phyloP scores from a whole-genome alignment of 2,888 invertebrate genomes.

The Eremobia ochroleuca region DNA sequence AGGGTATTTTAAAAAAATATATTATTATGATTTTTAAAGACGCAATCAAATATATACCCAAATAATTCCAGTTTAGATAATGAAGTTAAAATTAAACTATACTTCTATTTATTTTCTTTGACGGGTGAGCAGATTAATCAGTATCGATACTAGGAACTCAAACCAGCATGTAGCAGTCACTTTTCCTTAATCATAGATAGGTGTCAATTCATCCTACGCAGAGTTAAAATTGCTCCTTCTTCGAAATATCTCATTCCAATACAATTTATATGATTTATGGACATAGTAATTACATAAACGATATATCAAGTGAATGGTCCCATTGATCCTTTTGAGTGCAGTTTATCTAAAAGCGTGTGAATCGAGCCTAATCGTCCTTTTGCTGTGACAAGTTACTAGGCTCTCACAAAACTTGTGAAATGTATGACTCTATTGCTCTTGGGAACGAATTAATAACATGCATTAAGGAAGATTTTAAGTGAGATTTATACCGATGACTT shows the following conservation, averaged over 20 bases:
- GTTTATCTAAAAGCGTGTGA: constrained; percentile 52
- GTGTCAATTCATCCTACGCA: neutral
- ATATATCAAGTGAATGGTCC: constrained; percentile 35
- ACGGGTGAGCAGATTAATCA: constrained; percentile 16
- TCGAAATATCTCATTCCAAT: constrained; percentile 22
- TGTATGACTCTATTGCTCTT: constrained; percentile 19
- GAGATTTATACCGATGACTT: constrained; percentile 36
- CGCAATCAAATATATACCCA: neutral
- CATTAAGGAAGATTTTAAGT: constrained; percentile 19
- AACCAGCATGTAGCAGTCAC: neutral
- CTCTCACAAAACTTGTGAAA: constrained; percentile 11
- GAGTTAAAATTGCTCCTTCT: neutral
- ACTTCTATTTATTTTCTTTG: neutral
- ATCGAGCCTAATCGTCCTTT: constrained; percentile 18
- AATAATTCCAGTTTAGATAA: neutral
- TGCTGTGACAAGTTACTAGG: constrained; percentile 34
- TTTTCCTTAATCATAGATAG: neutral
- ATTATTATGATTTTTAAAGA: neutral
- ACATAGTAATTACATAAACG: constrained; percentile 7
- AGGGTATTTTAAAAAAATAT: neutral
- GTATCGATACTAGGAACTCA: constrained; percentile 27
- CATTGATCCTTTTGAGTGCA: constrained; percentile 47
- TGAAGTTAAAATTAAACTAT: neutral
- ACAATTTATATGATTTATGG: constrained; percentile 30
- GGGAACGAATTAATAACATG: neutral